These are phyloP conservation scores for Melanotaenia parkinsoni DNA, from an alignment of 2,797 vertebrate species.

Conservation along the genomic window DNA sequence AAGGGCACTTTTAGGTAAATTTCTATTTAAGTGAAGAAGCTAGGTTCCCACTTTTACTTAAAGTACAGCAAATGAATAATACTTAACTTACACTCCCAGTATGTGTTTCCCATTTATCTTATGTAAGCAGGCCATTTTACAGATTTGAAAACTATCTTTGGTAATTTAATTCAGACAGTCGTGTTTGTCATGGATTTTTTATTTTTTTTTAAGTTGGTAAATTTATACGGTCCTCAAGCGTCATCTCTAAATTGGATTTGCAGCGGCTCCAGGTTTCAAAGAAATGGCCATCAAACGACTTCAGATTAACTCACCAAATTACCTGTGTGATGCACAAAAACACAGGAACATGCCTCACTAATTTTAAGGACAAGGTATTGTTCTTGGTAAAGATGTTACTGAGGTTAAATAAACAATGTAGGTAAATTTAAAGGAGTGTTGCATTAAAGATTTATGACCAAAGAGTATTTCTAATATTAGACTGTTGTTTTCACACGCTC, in stretches of 20 bases:
- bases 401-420: background rate
- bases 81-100: background rate
- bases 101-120: background rate
- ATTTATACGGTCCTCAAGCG: background rate
- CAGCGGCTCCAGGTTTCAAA: background rate
- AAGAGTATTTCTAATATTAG: background rate
- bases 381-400: slow-evolving; percentile 8
- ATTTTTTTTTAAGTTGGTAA: too few species aligned
- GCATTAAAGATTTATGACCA: background rate
- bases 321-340: background rate
- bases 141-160: background rate
- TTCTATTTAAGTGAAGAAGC: background rate
- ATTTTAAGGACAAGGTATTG: background rate
- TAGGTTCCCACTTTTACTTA: too few species aligned
- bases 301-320: background rate
- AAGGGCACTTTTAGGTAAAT: slow-evolving; percentile 97
- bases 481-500: background rate
- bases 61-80: too few species aligned
- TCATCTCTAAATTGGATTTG: slow-evolving; percentile 1
- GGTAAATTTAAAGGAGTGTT: background rate
- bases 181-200: too few species aligned
- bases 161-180: too few species aligned
- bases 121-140: background rate
- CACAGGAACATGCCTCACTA: background rate
- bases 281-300: background rate